Base-by-base conservation (phyloP, 2,113 vertebrate genomes). In the Nibea coibor region DNA sequence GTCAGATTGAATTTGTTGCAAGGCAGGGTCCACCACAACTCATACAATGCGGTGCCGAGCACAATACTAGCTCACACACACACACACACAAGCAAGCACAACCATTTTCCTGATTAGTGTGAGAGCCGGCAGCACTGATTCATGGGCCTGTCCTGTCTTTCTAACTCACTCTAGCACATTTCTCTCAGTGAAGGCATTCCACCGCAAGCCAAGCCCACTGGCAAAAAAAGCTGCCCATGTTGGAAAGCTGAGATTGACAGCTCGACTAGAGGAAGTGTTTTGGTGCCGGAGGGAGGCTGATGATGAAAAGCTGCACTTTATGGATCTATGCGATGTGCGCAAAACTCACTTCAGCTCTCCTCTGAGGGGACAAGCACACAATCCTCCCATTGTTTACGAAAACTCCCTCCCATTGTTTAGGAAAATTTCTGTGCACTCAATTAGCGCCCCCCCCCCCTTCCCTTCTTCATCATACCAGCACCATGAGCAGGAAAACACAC, bases 1-100 rank as follows among this genome's bases (percentile, higher is more conserved):
- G 92, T 91, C 91, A 87, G 69, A 80, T 72, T 89, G 72, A 84
- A 90, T 93, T 92, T 93, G 81, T 89, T 87, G 86, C 85, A 88
- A 83, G 72, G 85, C 78, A 78, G 70, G 67, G 88, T 81, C 69
- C 68, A 78, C 80, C 82, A 83, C 83, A 81, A 72, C 71, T 88
- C 87, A 84, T 57, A 78, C 77, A 84, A 86, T 81, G 82, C 78
- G 57, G 82, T 48, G 81, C 62, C 53, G 26, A 56, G 50, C 75
- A 57, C 67, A 71, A 59, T 50, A 68, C 50, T 5, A 43, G 28
- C 57, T 19, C 66, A 20, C 80, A 35, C 65, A 51, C 66, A 81
- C 81, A 53, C 20, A 54, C 35, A n/a, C 61, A 65, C 63, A 70
- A 69, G 62, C 65, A 75, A 50, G 78, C 77, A 47, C 24, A 56